These are phyloP conservation scores for Noctua pronuba DNA, from an alignment of 2,888 invertebrate genomes.

Conservation along the genomic window DNA sequence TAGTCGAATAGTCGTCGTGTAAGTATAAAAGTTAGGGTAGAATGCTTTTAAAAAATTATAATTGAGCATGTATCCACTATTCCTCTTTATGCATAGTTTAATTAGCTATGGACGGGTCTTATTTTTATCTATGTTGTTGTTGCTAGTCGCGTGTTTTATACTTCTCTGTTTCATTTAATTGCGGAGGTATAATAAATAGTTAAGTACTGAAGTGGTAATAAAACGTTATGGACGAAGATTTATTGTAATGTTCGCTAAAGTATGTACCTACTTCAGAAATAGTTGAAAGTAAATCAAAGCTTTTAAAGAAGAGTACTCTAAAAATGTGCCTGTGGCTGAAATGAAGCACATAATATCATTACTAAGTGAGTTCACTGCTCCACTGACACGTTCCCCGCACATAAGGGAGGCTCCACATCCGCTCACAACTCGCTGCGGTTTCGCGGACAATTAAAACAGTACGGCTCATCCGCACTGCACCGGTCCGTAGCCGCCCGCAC, in stretches of 20 bases:
- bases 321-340: neutral
- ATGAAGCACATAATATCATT: neutral
- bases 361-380: neutral
- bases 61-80: neutral
- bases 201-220: conserved; percentile 27
- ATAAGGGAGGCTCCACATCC: conserved; percentile 3
- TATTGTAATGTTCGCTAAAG: conserved; percentile 24
- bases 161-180: conserved; percentile 16
- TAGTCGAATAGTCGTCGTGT: too few relatives aligned
- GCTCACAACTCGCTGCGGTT: conserved; percentile 33
- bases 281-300: too few relatives aligned
- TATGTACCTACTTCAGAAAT: neutral
- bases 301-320: neutral
- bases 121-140: neutral
- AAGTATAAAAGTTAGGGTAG: neutral
- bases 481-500: conserved; percentile 4
- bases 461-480: conserved; percentile 18
- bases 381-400: neutral
- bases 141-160: neutral
- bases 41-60: neutral
- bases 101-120: neutral
- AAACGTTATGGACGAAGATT: conserved; percentile 31
- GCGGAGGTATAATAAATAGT: conserved; percentile 7
- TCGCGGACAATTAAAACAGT: conserved; percentile 50
- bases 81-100: neutral